phyloP scores from a whole-genome alignment of 2,888 invertebrate species.

The Drosophila sordidula region DNA sequence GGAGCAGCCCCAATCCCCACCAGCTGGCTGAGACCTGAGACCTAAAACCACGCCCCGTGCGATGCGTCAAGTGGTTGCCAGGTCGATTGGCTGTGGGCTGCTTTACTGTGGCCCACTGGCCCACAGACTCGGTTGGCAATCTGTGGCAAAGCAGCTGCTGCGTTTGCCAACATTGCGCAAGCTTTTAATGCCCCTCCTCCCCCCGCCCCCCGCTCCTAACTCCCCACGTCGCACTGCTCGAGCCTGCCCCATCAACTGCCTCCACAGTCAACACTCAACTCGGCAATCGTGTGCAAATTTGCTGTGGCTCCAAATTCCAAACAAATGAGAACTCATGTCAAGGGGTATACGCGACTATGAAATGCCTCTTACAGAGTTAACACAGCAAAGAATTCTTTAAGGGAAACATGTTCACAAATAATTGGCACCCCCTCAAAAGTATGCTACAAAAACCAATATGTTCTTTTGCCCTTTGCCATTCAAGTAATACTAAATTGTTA shows the following conservation, averaged over 20 bases:
- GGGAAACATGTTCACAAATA: neutral
- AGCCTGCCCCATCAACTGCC: neutral
- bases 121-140: conserved; percentile 49
- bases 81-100: conserved; percentile 16
- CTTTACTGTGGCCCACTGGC: conserved; percentile 56
- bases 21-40: neutral
- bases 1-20: conserved; percentile 9
- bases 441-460: neutral
- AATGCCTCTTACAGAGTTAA: neutral
- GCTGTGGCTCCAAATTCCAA: conserved; percentile 44
- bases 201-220: neutral
- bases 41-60: conserved; percentile 45
- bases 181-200: conserved; percentile 34
- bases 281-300: conserved; percentile 58
- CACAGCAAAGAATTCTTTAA: neutral
- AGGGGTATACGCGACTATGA: conserved; percentile 10
- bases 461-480: neutral
- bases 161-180: conserved; percentile 47
- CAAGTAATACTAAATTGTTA: too few relatives aligned
- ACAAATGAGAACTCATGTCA: conserved; percentile 11
- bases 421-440: neutral
- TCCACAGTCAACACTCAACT: conserved; percentile 4
- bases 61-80: conserved; percentile 54
- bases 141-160: conserved; percentile 41
- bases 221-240: neutral